These are phyloP conservation scores for Pristis pectinata DNA, from an alignment of 2,797 vertebrate genomes.

Conservation along the genomic window DNA sequence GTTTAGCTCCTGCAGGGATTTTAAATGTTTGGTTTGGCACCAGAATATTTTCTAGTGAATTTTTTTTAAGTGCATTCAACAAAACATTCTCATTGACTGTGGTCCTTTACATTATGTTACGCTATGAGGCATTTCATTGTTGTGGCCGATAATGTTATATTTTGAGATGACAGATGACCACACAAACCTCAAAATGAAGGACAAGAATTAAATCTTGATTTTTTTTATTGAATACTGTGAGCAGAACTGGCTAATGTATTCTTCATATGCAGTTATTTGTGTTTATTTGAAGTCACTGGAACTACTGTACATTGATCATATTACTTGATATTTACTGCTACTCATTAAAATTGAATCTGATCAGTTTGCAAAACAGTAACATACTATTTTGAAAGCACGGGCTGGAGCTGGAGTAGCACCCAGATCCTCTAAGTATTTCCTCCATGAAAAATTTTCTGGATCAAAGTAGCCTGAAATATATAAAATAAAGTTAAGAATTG, in stretches of 20 bases:
- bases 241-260: not conserved
- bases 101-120: not conserved
- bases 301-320: not conserved
- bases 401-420: constrained; percentile 78
- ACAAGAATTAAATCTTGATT: not conserved
- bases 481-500: constrained; percentile 2
- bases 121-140: not conserved
- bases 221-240: not conserved
- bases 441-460: constrained; percentile 80
- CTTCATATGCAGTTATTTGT: not conserved
- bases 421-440: constrained; percentile 81
- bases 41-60: not conserved
- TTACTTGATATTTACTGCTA: not conserved
- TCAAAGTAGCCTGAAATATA: constrained; percentile 65
- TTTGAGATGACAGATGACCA: not conserved
- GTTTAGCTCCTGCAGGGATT: not conserved
- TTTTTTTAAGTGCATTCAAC: not conserved
- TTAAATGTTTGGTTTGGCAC: not conserved
- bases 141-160: not conserved
- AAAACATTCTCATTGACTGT: not conserved
- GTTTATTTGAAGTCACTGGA: not conserved
- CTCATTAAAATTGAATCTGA: not conserved
- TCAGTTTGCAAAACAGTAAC: not conserved
- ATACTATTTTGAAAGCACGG: constrained; percentile 80
- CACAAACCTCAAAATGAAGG: not conserved